Evolutionary conservation across 2,888 invertebrate genomes (phyloP).

Genomic region (Yponomeuta plumbellus): DNA sequence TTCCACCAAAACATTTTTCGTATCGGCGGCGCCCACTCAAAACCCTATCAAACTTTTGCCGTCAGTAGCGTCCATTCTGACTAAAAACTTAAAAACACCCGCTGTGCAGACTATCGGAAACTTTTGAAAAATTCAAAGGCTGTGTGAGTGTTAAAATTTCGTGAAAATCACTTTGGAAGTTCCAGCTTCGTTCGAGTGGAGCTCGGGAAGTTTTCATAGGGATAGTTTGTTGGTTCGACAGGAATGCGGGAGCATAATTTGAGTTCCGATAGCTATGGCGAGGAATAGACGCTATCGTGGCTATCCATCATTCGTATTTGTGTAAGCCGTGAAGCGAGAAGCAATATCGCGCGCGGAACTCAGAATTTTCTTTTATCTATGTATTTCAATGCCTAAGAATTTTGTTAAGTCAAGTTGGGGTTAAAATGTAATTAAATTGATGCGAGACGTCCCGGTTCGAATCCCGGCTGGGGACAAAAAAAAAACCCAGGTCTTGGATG

Average conservation of each 20-base stretch:
- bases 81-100: background rate
- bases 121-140: constrained; percentile 15
- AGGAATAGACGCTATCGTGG: background rate
- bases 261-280: background rate
- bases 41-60: constrained; percentile 6
- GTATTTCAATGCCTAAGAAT: no score
- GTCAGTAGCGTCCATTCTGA: background rate
- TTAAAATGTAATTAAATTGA: no score
- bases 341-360: background rate
- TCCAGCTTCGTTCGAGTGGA: constrained; percentile 43
- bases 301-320: background rate
- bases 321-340: background rate
- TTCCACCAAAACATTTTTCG: background rate
- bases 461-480: no score
- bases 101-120: background rate
- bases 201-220: constrained; percentile 55
- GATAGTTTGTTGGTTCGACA: constrained; percentile 37
- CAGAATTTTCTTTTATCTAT: no score
- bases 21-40: background rate
- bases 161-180: constrained; percentile 39
- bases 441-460: no score
- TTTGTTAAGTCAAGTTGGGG: no score
- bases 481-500: no score
- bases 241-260: constrained; percentile 2
- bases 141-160: constrained; percentile 27